Evolutionary conservation across 2,113 vertebrate genomes (phyloP).

Genomic region (Xyrauchen texanus): DNA sequence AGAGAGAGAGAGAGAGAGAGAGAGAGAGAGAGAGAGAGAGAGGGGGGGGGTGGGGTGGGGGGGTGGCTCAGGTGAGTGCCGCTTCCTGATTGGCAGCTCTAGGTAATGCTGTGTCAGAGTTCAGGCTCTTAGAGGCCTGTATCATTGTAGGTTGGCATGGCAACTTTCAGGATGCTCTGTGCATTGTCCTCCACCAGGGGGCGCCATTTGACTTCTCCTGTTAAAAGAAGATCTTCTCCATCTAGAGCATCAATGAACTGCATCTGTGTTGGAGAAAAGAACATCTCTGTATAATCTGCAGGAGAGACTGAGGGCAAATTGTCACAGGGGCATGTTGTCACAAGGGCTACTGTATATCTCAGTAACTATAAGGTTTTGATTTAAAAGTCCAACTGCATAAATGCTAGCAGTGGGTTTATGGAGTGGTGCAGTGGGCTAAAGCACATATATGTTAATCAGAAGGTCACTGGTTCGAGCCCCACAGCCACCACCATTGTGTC

Average conservation of each 20-base stretch:
- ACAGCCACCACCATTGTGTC: too few species aligned
- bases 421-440: too few species aligned
- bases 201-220: slow-evolving; percentile 93
- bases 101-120: neutral
- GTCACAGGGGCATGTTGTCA: too few species aligned
- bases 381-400: too few species aligned
- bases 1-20: neutral
- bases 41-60: too few species aligned
- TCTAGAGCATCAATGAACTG: slow-evolving; percentile 92
- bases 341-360: too few species aligned
- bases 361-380: too few species aligned
- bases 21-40: neutral
- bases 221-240: slow-evolving; percentile 91
- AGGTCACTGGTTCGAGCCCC: too few species aligned
- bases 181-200: slow-evolving; percentile 94
- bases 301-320: too few species aligned
- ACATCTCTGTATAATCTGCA: neutral
- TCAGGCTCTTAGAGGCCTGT: slow-evolving; percentile 83
- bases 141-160: slow-evolving; percentile 86
- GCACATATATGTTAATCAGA: too few species aligned
- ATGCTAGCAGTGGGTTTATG: too few species aligned
- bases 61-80: slow-evolving; percentile 2
- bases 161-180: slow-evolving; percentile 90
- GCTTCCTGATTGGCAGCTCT: slow-evolving; percentile 1
- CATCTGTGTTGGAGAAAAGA: slow-evolving; percentile 74